Evolutionary conservation across 2,888 invertebrate genomes (phyloP).

Genomic region (Anthoptus insignis): DNA sequence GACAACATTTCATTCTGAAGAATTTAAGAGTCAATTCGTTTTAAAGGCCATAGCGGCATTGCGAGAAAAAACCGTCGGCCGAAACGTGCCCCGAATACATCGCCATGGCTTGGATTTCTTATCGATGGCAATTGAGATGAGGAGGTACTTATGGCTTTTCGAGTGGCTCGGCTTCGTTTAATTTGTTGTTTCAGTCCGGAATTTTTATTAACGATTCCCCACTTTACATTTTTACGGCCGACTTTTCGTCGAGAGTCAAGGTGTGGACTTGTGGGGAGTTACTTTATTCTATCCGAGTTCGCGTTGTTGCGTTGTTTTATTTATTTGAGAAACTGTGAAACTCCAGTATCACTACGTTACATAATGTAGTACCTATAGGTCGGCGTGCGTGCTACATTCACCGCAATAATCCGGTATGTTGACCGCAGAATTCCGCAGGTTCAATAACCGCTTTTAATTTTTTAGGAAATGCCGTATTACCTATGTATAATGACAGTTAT

Average conservation of each 20-base stretch:
- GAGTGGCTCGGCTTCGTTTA: constrained; percentile 86
- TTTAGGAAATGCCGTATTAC: not conserved
- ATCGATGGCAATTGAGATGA: constrained; percentile 87
- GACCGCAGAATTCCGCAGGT: constrained; percentile 1
- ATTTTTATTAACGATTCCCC: constrained; percentile 86
- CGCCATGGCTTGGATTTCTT: constrained; percentile 85
- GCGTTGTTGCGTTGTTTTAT: constrained; percentile 2
- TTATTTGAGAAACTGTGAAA: constrained; percentile 12
- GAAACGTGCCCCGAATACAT: constrained; percentile 86
- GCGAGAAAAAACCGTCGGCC: constrained; percentile 84
- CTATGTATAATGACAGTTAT: too few relatives aligned
- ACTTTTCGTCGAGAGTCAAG: constrained; percentile 67
- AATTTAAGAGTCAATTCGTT: constrained; percentile 86
- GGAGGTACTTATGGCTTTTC: constrained; percentile 85
- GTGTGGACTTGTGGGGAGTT: constrained; percentile 65
- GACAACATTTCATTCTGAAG: constrained; percentile 85
- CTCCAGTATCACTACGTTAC: too few relatives aligned
- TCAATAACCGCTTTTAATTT: not conserved
- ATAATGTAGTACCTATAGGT: constrained; percentile 17
- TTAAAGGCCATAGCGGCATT: constrained; percentile 82
- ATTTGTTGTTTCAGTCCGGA: constrained; percentile 86
- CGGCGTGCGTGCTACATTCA: not conserved
- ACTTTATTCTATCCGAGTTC: constrained; percentile 54
- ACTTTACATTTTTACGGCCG: constrained; percentile 75
- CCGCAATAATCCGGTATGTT: not conserved